Percentiles rank a stretch among this genome's conserved stretches.
These are phyloP conservation scores for Acyrthosiphon pisum DNA, from an alignment of 1,140 invertebrate genomes.

Conservation along the genomic window DNA sequence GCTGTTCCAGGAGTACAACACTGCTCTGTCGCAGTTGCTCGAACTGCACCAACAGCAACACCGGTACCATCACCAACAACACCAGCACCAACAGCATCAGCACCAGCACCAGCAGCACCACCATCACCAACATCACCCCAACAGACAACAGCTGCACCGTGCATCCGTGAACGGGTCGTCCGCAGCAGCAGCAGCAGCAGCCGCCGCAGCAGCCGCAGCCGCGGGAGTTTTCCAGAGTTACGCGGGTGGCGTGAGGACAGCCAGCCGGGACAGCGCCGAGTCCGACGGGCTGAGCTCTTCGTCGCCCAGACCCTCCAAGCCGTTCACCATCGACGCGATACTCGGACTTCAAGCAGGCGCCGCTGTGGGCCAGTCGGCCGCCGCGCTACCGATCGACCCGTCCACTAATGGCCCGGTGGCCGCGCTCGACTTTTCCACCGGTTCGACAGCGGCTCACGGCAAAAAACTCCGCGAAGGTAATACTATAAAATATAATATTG, in stretches of 20 bases:
- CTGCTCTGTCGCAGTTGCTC: constrained; percentile 48
- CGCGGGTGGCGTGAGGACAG: constrained; percentile 24
- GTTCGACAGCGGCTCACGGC: constrained; percentile 9
- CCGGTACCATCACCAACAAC: constrained; percentile 7
- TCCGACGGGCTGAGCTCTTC: constrained; percentile 45
- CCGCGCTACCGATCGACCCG: constrained; percentile 13
- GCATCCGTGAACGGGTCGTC: neutral
- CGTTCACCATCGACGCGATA: constrained; percentile 83
- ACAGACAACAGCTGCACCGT: neutral
- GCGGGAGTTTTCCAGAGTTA: constrained; percentile 34
- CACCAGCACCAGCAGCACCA: constrained; percentile 3
- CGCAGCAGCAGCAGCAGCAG: neutral
- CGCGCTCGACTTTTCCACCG: constrained; percentile 56
- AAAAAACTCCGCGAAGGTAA: constrained; percentile 49
- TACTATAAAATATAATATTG: neutral
- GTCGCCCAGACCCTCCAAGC: constrained; percentile 64
- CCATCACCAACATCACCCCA: constrained; percentile 23
- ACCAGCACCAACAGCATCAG: neutral
- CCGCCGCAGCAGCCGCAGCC: neutral
- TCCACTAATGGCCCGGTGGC: constrained; percentile 23
- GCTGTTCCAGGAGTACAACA: constrained; percentile 57
- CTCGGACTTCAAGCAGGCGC: constrained; percentile 67
- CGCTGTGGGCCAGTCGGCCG: constrained; percentile 58
- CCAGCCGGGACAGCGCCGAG: constrained; percentile 53
- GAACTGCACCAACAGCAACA: constrained; percentile 54